Evolutionary conservation across 2,113 vertebrate genomes (phyloP).

Genomic region (Sardina pilchardus): DNA sequence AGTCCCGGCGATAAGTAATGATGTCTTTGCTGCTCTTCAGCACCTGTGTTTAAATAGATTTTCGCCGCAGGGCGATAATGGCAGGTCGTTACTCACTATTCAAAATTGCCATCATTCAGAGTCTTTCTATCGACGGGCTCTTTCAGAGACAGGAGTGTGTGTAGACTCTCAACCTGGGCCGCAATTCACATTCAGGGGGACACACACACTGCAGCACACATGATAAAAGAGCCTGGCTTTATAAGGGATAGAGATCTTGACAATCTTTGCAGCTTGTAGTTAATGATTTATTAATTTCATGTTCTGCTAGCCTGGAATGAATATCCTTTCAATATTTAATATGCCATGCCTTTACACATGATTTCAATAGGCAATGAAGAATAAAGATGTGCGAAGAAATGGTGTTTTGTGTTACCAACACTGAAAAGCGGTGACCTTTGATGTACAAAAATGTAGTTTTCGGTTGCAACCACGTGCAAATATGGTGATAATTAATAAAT

Average conservation of each 20-base stretch:
- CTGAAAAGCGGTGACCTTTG: constrained; percentile 12
- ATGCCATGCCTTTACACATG: constrained; percentile 54
- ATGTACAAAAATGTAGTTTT: background rate
- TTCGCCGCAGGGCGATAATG: constrained; percentile 50
- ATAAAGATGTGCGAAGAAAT: background rate
- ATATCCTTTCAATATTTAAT: constrained; percentile 71
- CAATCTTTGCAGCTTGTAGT: constrained; percentile 49
- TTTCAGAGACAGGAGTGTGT: background rate
- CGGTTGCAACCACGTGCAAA: background rate
- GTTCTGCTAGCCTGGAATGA: constrained; percentile 63
- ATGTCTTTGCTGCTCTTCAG: constrained; percentile 36
- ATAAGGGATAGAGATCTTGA: constrained; percentile 52
- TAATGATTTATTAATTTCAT: constrained; percentile 69
- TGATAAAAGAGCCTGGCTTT: constrained; percentile 24
- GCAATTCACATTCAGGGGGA: constrained; percentile 32
- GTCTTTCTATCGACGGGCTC: constrained; percentile 29
- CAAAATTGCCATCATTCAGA: constrained; percentile 49
- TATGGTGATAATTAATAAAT: constrained; percentile 24
- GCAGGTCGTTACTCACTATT: constrained; percentile 51
- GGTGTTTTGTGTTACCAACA: background rate
- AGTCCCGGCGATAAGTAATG: constrained; percentile 2
- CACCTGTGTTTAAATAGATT: constrained; percentile 49
- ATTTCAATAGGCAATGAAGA: constrained; percentile 47
- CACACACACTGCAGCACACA: constrained; percentile 9
- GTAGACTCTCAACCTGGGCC: constrained; percentile 28